A percentile compares a stretch with the other conserved stretches of the same genome.
Conservation (phyloP, 2,113 vertebrate genomes). For the Tetraodon nigroviridis region DNA sequence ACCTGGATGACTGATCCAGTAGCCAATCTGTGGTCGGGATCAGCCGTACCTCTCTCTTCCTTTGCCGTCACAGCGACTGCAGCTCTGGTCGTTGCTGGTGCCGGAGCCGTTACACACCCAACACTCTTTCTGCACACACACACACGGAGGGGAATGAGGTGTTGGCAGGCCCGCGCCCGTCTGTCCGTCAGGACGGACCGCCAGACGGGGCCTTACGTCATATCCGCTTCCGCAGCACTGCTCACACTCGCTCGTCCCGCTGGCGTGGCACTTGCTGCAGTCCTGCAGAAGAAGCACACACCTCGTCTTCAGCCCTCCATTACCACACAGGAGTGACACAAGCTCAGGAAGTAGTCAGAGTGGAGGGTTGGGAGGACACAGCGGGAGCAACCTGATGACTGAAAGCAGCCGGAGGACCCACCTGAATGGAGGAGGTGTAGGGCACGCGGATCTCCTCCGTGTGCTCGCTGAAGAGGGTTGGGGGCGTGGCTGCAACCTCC, state of each 20-base stretch:
- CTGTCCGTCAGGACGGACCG: too few relatives aligned
- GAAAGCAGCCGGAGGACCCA: slow-evolving; percentile 11
- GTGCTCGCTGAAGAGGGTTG: slow-evolving; percentile 64
- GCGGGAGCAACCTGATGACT: too few relatives aligned
- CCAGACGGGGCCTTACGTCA: slow-evolving; percentile 9
- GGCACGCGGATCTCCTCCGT: slow-evolving; percentile 69
- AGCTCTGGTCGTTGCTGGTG: background rate
- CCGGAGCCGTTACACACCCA: slow-evolving; percentile 54
- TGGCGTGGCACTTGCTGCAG: slow-evolving; percentile 53
- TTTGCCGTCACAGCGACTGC: slow-evolving; percentile 34
- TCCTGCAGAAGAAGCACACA: slow-evolving; percentile 38
- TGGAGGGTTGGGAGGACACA: too few relatives aligned
- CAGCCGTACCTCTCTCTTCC: slow-evolving; percentile 58
- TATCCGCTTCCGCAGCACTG: slow-evolving; percentile 52
- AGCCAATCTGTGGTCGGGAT: too few relatives aligned
- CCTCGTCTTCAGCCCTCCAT: background rate
- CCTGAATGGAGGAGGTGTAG: slow-evolving; percentile 78
- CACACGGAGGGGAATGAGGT: background rate
- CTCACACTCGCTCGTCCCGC: slow-evolving; percentile 43
- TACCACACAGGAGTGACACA: too few relatives aligned
- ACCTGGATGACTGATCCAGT: too few relatives aligned
- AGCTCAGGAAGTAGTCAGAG: too few relatives aligned
- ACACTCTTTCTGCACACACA: slow-evolving; percentile 51
- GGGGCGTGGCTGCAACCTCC: slow-evolving; percentile 63
- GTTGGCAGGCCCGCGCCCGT: too few relatives aligned